Conservation (phyloP, 2,888 invertebrate genomes). For the Thumatha senex region DNA sequence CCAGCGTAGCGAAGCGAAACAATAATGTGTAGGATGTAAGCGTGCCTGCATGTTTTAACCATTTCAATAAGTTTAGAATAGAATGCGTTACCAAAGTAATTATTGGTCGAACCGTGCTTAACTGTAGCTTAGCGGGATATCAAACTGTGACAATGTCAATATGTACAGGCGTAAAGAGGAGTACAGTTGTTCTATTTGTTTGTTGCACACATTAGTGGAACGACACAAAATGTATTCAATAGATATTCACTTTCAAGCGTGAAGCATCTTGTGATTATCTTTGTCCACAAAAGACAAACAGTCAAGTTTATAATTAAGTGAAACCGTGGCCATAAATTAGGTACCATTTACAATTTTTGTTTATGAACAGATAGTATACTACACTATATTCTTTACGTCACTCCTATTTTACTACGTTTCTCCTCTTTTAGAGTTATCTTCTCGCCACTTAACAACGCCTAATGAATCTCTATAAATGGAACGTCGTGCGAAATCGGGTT, state of each 20-base stretch:
- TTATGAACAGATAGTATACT: no score
- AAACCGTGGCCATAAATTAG: background rate
- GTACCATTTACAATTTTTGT: no score
- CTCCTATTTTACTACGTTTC: no score
- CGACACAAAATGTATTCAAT: constrained; percentile 32
- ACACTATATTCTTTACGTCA: no score
- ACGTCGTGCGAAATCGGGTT: no score
- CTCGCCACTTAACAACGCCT: no score
- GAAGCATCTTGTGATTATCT: constrained; percentile 27
- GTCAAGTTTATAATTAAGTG: background rate
- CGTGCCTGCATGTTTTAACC: constrained; percentile 77
- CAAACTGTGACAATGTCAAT: constrained; percentile 48
- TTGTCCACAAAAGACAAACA: constrained; percentile 18
- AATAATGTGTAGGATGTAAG: constrained; percentile 66
- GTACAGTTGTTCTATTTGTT: constrained; percentile 42
- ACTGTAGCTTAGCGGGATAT: constrained; percentile 74
- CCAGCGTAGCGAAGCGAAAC: constrained; percentile 52
- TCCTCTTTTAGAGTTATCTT: no score
- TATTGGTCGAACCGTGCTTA: constrained; percentile 66
- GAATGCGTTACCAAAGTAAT: constrained; percentile 76
- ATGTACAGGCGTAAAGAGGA: constrained; percentile 59
- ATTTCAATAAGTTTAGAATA: constrained; percentile 67
- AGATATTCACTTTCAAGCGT: constrained; percentile 36
- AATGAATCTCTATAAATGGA: no score
- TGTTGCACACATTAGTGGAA: constrained; percentile 36